Evolutionary conservation across 1,140 invertebrate species (phyloP), one percentile per base, ranked within the genome.

Genomic region (Ylistrum balloti): DNA sequence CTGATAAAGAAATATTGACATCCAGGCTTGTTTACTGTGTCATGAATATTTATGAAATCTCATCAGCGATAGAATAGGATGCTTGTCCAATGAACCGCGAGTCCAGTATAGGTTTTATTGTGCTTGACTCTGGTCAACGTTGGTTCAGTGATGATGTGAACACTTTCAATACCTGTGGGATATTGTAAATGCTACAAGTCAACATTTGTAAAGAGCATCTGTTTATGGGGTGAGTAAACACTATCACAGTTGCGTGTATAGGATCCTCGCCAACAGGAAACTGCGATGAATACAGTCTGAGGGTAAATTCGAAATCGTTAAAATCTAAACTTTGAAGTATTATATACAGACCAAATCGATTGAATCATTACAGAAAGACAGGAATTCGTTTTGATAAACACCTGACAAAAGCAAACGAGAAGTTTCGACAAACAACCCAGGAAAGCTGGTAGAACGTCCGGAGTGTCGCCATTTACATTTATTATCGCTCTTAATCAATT

Each of bases 21-120:
- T 28, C n/a, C n/a, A n/a, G 56, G 56, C 9, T 20, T 17, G 45
- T 74, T 28, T 0, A 1, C 22, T 74, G 56, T 74, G 56, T 74
- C n/a, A 74, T 74, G 56, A 74, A 74, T 74, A 74, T 74, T 74
- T 74, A 74, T 74, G 56, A 74, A 74, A 74, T n/a, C n/a, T 74
- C 56, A 17, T 28, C 56, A 74, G 22, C 56, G 28, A 74, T 74
- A 74, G 56, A 28, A 74, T 28, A 74, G 22, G 15, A 74, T 74
- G n/a, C 7, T 28, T 74, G 28, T 28, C n/a, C 56, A 28, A 74
- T 74, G 22, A 74, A 74, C 56, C 22, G 22, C 56, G 56, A 28
- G 22, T 74, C 22, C 56, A n/a, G 5, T 74, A n/a, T 74, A 28
- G 56, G 56, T 74, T 74, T 7, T n/a, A 28, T 28, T 74, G 56